Evolutionary conservation across 2,113 vertebrate species (phyloP).

Genomic region (Tenrec ecaudatus): DNA sequence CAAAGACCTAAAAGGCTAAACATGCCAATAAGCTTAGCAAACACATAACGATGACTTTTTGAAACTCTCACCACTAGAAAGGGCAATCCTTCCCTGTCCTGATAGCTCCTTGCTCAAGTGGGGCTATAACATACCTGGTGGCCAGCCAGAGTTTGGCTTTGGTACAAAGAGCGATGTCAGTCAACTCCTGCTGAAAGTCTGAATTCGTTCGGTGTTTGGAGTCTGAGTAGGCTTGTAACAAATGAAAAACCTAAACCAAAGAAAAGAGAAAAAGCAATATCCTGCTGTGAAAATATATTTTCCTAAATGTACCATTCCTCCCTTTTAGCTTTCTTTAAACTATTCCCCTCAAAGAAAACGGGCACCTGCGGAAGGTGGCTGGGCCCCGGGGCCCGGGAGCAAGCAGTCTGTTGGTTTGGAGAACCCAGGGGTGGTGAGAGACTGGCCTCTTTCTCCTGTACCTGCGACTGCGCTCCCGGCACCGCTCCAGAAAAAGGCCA

Average conservation of each 20-base stretch:
- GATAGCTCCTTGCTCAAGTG: neutral
- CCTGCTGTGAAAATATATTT: slow-evolving; percentile 79
- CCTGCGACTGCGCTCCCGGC: neutral
- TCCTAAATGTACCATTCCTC: slow-evolving; percentile 68
- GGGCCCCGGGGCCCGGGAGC: slow-evolving; percentile 29
- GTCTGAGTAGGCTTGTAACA: slow-evolving; percentile 92
- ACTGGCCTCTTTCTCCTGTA: neutral
- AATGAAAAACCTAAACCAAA: slow-evolving; percentile 91
- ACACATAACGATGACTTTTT: slow-evolving; percentile 21
- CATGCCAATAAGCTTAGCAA: slow-evolving; percentile 59
- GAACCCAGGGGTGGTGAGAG: neutral
- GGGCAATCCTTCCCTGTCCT: neutral
- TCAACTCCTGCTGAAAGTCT: slow-evolving; percentile 84
- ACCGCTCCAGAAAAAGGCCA: neutral
- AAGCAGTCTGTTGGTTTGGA: slow-evolving; percentile 26
- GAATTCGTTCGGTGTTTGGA: slow-evolving; percentile 89
- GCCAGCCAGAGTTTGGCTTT: slow-evolving; percentile 93
- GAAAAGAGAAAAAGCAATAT: slow-evolving; percentile 63
- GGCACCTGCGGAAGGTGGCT: slow-evolving; percentile 70
- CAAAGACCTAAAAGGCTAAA: slow-evolving; percentile 69
- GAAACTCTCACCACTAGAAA: slow-evolving; percentile 63
- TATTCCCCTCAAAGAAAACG: slow-evolving; percentile 65
- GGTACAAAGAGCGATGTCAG: slow-evolving; percentile 87
- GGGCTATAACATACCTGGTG: slow-evolving; percentile 90
- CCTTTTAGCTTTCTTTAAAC: slow-evolving; percentile 73